A percentile compares a stretch with the other conserved stretches of the same genome.
Conservation (phyloP, 2,888 invertebrate species). For the Tridacna gigas region DNA sequence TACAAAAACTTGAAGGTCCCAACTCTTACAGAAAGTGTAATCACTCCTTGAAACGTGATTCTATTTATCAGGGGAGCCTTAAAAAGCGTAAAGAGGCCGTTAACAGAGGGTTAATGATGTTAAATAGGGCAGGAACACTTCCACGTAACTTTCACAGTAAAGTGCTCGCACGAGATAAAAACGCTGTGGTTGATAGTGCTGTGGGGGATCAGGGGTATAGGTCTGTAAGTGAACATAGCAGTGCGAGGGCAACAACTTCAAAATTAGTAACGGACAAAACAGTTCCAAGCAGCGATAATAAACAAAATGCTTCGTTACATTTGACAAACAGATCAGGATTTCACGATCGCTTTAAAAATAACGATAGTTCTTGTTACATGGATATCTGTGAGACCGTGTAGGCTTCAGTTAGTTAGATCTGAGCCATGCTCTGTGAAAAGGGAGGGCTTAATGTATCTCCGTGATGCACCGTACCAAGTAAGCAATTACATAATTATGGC, state of each 20-base stretch:
- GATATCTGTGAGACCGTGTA: conserved; percentile 6
- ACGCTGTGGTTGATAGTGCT: neutral
- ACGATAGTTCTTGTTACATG: neutral
- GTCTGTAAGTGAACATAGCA: neutral
- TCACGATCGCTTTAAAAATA: neutral
- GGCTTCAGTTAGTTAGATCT: neutral
- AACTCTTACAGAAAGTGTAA: conserved; percentile 34
- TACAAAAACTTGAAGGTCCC: conserved; percentile 37
- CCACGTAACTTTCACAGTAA: conserved; percentile 45
- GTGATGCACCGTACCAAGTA: too few species aligned
- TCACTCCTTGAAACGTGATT: conserved; percentile 26
- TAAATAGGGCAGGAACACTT: conserved; percentile 43
- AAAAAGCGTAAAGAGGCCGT: conserved; percentile 57
- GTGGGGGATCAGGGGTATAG: neutral
- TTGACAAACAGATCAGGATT: neutral
- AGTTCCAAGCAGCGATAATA: neutral
- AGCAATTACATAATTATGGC: too few species aligned
- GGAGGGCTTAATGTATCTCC: too few species aligned
- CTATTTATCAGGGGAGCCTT: conserved; percentile 38
- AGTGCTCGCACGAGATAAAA: neutral
- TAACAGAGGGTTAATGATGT: conserved; percentile 47
- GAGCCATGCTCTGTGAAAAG: too few species aligned
- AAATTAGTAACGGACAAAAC: neutral
- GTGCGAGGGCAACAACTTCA: neutral
- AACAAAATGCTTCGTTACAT: neutral